Base-by-base conservation (phyloP, 2,888 invertebrate genomes). In the Megalurothrips usitatus region DNA sequence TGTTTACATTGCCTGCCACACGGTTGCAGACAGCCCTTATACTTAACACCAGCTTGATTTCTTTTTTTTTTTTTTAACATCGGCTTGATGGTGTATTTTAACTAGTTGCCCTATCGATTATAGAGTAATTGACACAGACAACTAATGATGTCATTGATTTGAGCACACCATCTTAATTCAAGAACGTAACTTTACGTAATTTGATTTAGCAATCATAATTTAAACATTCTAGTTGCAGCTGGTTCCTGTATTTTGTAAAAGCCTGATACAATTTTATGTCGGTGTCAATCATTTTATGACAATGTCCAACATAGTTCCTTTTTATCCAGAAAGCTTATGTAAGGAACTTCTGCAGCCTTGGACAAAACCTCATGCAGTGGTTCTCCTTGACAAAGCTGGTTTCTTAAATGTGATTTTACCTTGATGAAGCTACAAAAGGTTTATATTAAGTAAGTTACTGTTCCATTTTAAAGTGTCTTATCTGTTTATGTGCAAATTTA, bases 391-490 rank as follows among this genome's bases (percentile, higher is more conserved):
- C 68, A 26, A 75, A 75, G 68, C 68, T 75, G 68, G 68, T 75
- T 75, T 75, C 68, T 75, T 75, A 75, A 75, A 75, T 75, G 26
- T 75, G 23, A 75, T 75, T 75, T 75, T 75, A 75, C 68, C 68
- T 26, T 26, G 26, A 26, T 75, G 68, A 75, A 75, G 68, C 68
- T 75, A 75, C 26, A 75, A 26, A 58, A 26, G 23, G 26, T 26
- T 75, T 75, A 75, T 75, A 75, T 11, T 75, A 26, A 75, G 26
- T 75, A 26, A 75, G 23, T 26, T 75, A 26, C 12, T 75, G n/a
- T 75, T 75, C 68, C 68, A 75, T 75, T 75, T 75, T 75, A 26
- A 75, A 75, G 26, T 26, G 26, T 75, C 23, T 23, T 75, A 26
- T 75, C 58, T 19, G 58, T 58, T 58, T 58, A 17, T 58, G 12